These are phyloP conservation scores for Odiellus spinosus DNA, from an alignment of 2,888 invertebrate species.

Conservation along the genomic window DNA sequence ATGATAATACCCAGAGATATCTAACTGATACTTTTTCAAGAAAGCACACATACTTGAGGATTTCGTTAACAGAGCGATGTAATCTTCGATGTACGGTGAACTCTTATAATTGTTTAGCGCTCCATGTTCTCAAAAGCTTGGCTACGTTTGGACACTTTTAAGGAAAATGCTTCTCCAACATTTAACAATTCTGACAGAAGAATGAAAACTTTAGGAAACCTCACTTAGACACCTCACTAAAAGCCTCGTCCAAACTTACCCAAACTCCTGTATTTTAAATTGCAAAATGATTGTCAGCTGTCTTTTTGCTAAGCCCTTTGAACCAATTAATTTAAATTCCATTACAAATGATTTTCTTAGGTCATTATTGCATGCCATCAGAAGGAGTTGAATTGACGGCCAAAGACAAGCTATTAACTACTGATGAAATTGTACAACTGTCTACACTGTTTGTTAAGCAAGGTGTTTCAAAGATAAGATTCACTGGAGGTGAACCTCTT, in stretches of 20 bases:
- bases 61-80: conserved; percentile 89
- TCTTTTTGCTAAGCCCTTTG: too few relatives aligned
- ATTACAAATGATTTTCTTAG: conserved; percentile 35
- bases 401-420: conserved; percentile 53
- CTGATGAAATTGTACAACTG: conserved; percentile 61
- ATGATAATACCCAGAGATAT: too few relatives aligned
- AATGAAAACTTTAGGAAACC: too few relatives aligned
- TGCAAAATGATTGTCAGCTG: too few relatives aligned
- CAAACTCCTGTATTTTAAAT: too few relatives aligned
- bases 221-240: too few relatives aligned
- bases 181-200: background rate
- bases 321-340: too few relatives aligned
- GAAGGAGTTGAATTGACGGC: conserved; percentile 75
- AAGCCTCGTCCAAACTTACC: too few relatives aligned
- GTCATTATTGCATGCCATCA: conserved; percentile 95
- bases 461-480: conserved; percentile 79
- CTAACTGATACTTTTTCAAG: conserved; percentile 60
- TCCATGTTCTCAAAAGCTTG: background rate
- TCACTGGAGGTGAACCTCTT: conserved; percentile 96
- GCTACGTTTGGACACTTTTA: conserved; percentile 1
- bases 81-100: conserved; percentile 85
- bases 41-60: conserved; percentile 78
- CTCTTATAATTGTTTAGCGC: background rate
- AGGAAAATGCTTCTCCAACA: conserved; percentile 1
- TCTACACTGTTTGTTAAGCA: conserved; percentile 67